Evolutionary conservation across 2,797 vertebrate species (phyloP), one percentile per base, ranked within the genome.

Genomic region (Pseudocheirus occidentalis): DNA sequence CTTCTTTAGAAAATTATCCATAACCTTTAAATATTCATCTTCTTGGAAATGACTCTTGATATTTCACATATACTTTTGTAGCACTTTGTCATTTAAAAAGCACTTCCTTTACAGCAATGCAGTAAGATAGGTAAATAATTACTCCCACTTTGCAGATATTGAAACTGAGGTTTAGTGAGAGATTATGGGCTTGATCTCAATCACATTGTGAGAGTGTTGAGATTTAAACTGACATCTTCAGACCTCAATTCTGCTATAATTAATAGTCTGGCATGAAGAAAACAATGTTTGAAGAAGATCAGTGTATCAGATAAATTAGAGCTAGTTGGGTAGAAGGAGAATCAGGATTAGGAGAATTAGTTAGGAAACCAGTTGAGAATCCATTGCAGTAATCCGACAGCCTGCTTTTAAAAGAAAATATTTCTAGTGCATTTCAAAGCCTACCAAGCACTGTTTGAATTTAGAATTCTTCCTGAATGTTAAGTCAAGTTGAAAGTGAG

Each of bases 381-480:
- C 24, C 40, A 87, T 27, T 87, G 9, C 73, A 46, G 24, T 87
- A 87, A 87, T 50, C 40, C 11, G 40, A 50, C 73, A 87, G 24
- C 24, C 73, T 87, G 73, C 40, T 87, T 87, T 92, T 24, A 46
- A 50, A 87, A 90, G 18, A 94, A 96, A 81, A 54, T 96, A 93
- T 95, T 94, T 91, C 73, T n/a, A 92, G 31, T 53, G 14, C 14
- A 1, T 93, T 81, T 58, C 21, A 93, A 66, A 95, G 90, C 90
- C 90, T 29, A 9, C 31, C 92, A 87, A 55, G 52, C 50, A 73
- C 55, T 81, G 46, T 92, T 91, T 92, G n/a, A 90, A 55, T 56
- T 57, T 57, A 90, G 4, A 94, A 57, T 18, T 87, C 0, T 90
- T 89, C 24, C 11, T 73, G 81, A 93, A 89, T 91, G 52, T 90